A percentile compares a stretch with the other conserved stretches of the same genome.
Evolutionary conservation across 2,113 vertebrate genomes (phyloP).

Genomic region (Syngnathus floridae): DNA sequence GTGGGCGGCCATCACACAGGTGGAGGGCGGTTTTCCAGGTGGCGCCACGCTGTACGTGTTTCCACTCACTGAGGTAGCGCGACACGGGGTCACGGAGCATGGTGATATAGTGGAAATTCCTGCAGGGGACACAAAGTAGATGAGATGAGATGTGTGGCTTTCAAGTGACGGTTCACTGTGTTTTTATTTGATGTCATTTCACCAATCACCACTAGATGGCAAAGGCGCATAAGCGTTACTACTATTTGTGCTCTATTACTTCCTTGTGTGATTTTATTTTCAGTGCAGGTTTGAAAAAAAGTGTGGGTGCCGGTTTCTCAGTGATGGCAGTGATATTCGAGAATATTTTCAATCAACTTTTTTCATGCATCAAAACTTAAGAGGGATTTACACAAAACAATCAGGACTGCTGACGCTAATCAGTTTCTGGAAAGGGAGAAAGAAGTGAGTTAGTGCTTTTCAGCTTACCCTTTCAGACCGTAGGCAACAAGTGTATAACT

Average conservation of each 20-base stretch:
- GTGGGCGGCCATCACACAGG: conserved; percentile 91
- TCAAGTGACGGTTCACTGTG: neutral
- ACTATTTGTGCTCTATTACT: neutral
- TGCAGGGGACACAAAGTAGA: conserved; percentile 40
- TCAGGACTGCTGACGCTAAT: too few relatives aligned
- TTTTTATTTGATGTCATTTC: neutral
- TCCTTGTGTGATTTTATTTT: too few relatives aligned
- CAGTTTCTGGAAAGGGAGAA: too few relatives aligned
- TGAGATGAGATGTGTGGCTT: neutral
- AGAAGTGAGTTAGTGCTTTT: neutral
- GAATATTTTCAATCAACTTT: too few relatives aligned
- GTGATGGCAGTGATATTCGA: too few relatives aligned
- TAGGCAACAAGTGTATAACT: neutral
- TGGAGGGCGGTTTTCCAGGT: conserved; percentile 96
- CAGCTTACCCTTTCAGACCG: neutral
- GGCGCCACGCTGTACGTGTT: conserved; percentile 91
- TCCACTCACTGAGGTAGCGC: conserved; percentile 96
- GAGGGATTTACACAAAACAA: too few relatives aligned
- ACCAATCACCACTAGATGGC: too few relatives aligned
- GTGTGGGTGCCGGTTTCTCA: too few relatives aligned
- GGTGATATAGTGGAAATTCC: conserved; percentile 97
- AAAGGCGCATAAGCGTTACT: neutral
- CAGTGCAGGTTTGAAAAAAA: too few relatives aligned
- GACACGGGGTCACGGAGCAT: conserved; percentile 91
- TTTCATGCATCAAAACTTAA: too few relatives aligned